Evolutionary conservation across 2,888 invertebrate species (phyloP).

Genomic region (Vannuccia rotundouncinata): DNA sequence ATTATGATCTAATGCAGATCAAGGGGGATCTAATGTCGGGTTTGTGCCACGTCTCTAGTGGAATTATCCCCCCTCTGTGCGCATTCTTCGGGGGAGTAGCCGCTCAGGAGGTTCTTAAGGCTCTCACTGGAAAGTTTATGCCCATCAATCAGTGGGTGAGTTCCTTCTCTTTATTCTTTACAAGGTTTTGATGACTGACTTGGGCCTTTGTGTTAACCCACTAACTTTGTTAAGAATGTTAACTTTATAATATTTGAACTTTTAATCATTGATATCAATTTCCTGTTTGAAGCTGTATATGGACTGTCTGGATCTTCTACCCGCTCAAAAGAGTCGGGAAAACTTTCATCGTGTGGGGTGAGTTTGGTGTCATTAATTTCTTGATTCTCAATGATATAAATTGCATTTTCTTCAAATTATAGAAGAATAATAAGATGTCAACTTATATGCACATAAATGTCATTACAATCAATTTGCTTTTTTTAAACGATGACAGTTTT

Average conservation of each 20-base stretch:
- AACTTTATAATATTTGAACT: too few species aligned
- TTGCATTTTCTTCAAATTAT: too few species aligned
- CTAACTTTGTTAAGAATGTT: too few species aligned
- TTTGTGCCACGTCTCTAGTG: conserved; percentile 40
- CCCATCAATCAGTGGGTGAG: conserved; percentile 57
- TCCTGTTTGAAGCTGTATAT: conserved; percentile 29
- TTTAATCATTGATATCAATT: too few species aligned
- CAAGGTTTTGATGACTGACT: too few species aligned
- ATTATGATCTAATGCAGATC: too few species aligned
- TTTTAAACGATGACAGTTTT: neutral
- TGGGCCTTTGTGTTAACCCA: too few species aligned
- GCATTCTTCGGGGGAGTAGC: conserved; percentile 55
- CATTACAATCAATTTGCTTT: neutral
- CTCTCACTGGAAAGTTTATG: conserved; percentile 56
- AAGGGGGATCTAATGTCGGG: neutral
- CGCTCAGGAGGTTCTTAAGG: conserved; percentile 57
- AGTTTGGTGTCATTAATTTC: neutral
- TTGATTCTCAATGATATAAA: neutral
- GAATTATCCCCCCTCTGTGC: conserved; percentile 52
- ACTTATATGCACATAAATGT: too few species aligned
- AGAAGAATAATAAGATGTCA: too few species aligned
- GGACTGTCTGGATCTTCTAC: neutral
- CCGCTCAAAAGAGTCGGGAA: neutral
- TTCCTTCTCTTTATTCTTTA: too few species aligned
- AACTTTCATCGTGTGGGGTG: neutral